phyloP scores from a whole-genome alignment of 2,888 invertebrate species.

The Drosophila testacea region DNA sequence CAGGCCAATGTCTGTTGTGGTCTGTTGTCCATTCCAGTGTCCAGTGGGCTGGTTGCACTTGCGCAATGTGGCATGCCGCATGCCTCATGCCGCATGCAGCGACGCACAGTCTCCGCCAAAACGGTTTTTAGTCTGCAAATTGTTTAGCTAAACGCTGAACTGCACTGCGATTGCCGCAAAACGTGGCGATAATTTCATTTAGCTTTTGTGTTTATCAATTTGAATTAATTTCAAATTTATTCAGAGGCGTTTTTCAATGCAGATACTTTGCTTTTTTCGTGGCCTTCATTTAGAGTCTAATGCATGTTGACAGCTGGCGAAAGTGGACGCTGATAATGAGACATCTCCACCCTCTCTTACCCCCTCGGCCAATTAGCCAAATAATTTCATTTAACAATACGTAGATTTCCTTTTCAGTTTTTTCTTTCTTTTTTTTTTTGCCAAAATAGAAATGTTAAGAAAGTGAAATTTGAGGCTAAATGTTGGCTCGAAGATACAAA shows the following conservation, averaged over 20 bases:
- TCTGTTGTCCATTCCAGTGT: conserved; percentile 27
- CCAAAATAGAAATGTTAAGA: conserved; percentile 30
- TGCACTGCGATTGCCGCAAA: conserved; percentile 69
- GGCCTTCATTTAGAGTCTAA: conserved; percentile 67
- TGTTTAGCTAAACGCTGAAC: conserved; percentile 72
- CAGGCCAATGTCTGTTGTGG: conserved; percentile 22
- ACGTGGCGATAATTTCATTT: conserved; percentile 73
- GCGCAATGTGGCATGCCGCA: conserved; percentile 66
- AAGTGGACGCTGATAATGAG: conserved; percentile 68
- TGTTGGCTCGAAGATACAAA: conserved; percentile 17
- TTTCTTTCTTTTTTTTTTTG: background rate
- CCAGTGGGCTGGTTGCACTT: conserved; percentile 63
- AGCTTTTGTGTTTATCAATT: conserved; percentile 71
- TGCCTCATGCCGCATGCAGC: conserved; percentile 44
- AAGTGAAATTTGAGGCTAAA: conserved; percentile 42
- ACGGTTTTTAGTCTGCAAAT: conserved; percentile 69
- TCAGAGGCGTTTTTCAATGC: conserved; percentile 79
- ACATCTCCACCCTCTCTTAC: background rate
- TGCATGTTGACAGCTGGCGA: conserved; percentile 70
- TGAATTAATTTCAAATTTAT: conserved; percentile 69
- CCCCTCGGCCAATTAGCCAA: conserved; percentile 62
- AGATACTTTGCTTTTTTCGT: conserved; percentile 38
- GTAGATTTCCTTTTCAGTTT: conserved; percentile 20
- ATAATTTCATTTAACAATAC: conserved; percentile 39
- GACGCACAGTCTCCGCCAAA: conserved; percentile 49